Evolutionary conservation across 2,797 vertebrate species (phyloP), one percentile per base, ranked within the genome.

Genomic region (Sorex maritimensis): DNA sequence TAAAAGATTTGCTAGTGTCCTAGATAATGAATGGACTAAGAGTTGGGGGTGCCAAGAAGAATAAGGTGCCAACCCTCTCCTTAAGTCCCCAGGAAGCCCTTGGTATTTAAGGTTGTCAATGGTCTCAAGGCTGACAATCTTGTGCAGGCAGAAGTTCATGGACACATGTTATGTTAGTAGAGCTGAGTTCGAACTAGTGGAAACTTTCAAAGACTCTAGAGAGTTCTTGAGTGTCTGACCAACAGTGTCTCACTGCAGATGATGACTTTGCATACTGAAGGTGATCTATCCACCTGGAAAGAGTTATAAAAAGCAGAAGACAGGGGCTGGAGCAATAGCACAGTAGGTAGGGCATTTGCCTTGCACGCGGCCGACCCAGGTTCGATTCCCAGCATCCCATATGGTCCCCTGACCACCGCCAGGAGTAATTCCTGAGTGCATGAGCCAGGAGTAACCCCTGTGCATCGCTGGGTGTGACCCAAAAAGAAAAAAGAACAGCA

Each of bases 141-240:
- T 9, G 13, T 38, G 17, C 24, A 28, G 3, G 23, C 3, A 19
- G 19, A n/a, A 24, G 34, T 44, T 52, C 38, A 49, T 2, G 34
- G 30, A 19, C 4, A 61, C 4, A 9, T 10, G 15, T 4, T n/a
- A 14, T 30, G 24, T 12, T 2, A 52, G 2, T 2, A 52, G 2
- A 19, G 44, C 17, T 86, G 13, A 15, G 0, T 77, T 81, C 46
- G 34, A 21, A 69, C 65, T 46, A 15, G 41, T 30, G 69, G 12
- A 78, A 24, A 52, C 9, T 93, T 67, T 44, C 41, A 44, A 44
- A 44, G 41, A 44, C 5, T 44, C 7, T 44, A 58, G 24, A n/a
- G 82, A 71, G 61, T 9, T 81, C 2, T 34, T 28, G 38, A 46
- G 21, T 24, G 65, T 30, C 41, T 41, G 17, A n/a, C 81, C 58